phyloP scores from a whole-genome alignment of 2,797 vertebrate species.

The Muscicapa striata region DNA sequence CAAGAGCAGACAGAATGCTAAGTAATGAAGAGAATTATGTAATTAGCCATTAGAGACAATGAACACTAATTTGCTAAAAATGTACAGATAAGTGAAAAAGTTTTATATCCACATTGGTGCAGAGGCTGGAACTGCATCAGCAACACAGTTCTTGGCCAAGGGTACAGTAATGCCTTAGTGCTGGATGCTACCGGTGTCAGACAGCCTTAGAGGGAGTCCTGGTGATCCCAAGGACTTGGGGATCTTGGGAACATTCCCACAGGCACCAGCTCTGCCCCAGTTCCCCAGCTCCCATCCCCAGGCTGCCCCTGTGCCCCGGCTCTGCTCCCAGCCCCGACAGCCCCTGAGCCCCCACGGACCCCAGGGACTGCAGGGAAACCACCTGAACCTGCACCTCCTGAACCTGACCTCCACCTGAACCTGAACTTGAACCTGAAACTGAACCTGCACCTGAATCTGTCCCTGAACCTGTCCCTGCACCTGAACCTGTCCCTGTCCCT shows the following conservation, averaged over 20 bases:
- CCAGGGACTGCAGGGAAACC: accelerated
- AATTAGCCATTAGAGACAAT: not conserved
- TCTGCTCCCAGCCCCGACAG: not conserved
- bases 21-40: not conserved
- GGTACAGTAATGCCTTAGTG: not conserved
- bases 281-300: not conserved
- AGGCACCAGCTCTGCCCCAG: not conserved
- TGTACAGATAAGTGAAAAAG: not conserved
- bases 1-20: not conserved
- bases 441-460: too few species aligned
- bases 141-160: not conserved
- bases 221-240: accelerated
- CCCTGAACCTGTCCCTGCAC: not conserved
- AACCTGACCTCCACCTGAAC: too few species aligned
- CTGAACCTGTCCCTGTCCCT: not conserved
- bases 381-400: not conserved
- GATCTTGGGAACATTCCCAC: not conserved
- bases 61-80: not conserved
- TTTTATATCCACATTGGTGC: accelerated
- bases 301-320: not conserved
- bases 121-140: not conserved
- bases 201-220: not conserved
- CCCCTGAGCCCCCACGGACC: not conserved
- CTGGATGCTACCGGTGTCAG: not conserved
- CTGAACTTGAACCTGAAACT: too few species aligned